These are phyloP conservation scores for Steinernema feltiae DNA, from an alignment of 1,140 invertebrate genomes.

Conservation along the genomic window DNA sequence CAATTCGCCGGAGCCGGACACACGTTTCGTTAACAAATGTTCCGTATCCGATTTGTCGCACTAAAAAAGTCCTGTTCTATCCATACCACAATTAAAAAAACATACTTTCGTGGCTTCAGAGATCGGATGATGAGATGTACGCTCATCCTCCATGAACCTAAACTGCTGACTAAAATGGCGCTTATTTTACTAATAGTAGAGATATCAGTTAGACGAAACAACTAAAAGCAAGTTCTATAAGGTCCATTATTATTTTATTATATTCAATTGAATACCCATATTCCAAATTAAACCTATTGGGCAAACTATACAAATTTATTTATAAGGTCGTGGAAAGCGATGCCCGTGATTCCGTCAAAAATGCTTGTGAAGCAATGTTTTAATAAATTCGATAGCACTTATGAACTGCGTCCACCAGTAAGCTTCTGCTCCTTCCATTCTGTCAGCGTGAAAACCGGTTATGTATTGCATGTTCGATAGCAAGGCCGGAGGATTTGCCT, in stretches of 20 bases:
- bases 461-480: slow-evolving; percentile 96
- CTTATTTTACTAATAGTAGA: too few relatives aligned
- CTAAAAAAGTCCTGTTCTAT: too few relatives aligned
- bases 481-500: slow-evolving; percentile 81
- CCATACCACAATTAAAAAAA: too few relatives aligned
- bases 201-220: too few relatives aligned
- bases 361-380: slow-evolving; percentile 58
- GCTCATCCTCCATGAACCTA: too few relatives aligned
- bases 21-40: too few relatives aligned
- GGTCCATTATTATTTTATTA: background rate
- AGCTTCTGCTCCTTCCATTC: slow-evolving; percentile 80
- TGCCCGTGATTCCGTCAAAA: background rate
- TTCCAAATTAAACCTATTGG: background rate
- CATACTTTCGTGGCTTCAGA: too few relatives aligned
- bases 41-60: too few relatives aligned
- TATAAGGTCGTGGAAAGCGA: background rate
- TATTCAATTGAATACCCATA: background rate
- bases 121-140: too few relatives aligned
- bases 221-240: too few relatives aligned
- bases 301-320: background rate
- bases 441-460: slow-evolving; percentile 77
- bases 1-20: too few relatives aligned
- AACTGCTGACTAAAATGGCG: too few relatives aligned
- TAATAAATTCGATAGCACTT: slow-evolving; percentile 91
- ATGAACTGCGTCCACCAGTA: slow-evolving; percentile 99